These are phyloP conservation scores for Selenia dentaria DNA, from an alignment of 2,888 invertebrate genomes.

Conservation along the genomic window DNA sequence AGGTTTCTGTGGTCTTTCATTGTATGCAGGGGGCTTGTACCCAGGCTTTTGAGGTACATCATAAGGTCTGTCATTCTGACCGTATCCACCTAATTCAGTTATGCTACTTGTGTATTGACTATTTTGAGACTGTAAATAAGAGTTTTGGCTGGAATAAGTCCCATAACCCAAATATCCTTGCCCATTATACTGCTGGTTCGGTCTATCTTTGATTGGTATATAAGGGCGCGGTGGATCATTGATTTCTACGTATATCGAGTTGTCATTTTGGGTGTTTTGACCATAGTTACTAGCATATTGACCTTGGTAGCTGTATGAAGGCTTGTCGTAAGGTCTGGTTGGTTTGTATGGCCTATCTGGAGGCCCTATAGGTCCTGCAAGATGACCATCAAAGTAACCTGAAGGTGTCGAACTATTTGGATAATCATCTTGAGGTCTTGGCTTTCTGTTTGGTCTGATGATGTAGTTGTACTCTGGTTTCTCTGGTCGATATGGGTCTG, in stretches of 20 bases:
- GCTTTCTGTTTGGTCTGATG: slow-evolving; percentile 64
- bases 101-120: slow-evolving; percentile 40
- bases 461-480: slow-evolving; percentile 67
- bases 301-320: slow-evolving; percentile 51
- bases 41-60: slow-evolving; percentile 30
- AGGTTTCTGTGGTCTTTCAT: slow-evolving; percentile 17
- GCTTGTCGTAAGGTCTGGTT: slow-evolving; percentile 39
- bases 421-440: slow-evolving; percentile 38
- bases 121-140: slow-evolving; percentile 47
- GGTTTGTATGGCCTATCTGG: slow-evolving; percentile 50
- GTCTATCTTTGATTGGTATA: slow-evolving; percentile 46
- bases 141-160: slow-evolving; percentile 51
- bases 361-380: slow-evolving; percentile 42
- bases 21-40: slow-evolving; percentile 7
- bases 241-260: slow-evolving; percentile 68
- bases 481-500: slow-evolving; percentile 49
- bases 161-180: slow-evolving; percentile 53
- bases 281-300: slow-evolving; percentile 66
- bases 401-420: slow-evolving; percentile 32
- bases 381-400: slow-evolving; percentile 31
- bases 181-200: slow-evolving; percentile 38
- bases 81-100: slow-evolving; percentile 40
- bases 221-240: slow-evolving; percentile 69
- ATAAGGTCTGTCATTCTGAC: slow-evolving; percentile 32
- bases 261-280: slow-evolving; percentile 54